phyloP scores from a whole-genome alignment of 2,797 vertebrate genomes.

The Eutrigla gurnardus region DNA sequence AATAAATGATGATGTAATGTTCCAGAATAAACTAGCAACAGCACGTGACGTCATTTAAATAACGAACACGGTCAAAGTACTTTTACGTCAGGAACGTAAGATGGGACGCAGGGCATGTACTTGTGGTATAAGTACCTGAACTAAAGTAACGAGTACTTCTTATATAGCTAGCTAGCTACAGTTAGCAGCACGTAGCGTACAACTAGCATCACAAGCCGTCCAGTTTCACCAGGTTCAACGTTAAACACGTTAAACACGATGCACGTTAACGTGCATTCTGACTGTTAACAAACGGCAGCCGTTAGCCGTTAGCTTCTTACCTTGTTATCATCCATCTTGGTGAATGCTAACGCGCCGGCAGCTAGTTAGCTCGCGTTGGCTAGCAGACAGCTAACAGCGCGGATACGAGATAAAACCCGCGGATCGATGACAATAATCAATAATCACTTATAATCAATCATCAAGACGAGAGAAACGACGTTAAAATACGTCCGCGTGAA shows the following conservation, averaged over 20 bases:
- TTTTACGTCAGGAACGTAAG: too few species aligned
- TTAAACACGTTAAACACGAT: too few species aligned
- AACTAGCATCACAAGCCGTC: neutral
- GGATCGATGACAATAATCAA: rapidly evolving
- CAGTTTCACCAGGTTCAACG: too few species aligned
- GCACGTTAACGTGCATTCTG: too few species aligned
- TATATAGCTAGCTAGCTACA: neutral
- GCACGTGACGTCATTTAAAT: too few species aligned
- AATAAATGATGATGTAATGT: too few species aligned
- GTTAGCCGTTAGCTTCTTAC: conserved; percentile 52
- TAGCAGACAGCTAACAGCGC: conserved; percentile 21
- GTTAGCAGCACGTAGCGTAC: neutral
- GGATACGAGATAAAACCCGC: neutral
- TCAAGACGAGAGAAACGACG: neutral
- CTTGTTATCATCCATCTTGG: conserved; percentile 83
- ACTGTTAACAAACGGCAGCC: too few species aligned
- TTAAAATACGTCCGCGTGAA: neutral
- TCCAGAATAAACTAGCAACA: too few species aligned
- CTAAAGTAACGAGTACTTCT: too few species aligned
- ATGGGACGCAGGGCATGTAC: too few species aligned
- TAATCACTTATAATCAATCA: neutral
- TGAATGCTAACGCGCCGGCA: conserved; percentile 3
- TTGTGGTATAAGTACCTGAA: too few species aligned
- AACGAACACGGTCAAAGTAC: too few species aligned
- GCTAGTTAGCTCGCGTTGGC: conserved; percentile 47